Conservation (phyloP, 1,140 invertebrate species). For the Lasioglossum albipes region DNA sequence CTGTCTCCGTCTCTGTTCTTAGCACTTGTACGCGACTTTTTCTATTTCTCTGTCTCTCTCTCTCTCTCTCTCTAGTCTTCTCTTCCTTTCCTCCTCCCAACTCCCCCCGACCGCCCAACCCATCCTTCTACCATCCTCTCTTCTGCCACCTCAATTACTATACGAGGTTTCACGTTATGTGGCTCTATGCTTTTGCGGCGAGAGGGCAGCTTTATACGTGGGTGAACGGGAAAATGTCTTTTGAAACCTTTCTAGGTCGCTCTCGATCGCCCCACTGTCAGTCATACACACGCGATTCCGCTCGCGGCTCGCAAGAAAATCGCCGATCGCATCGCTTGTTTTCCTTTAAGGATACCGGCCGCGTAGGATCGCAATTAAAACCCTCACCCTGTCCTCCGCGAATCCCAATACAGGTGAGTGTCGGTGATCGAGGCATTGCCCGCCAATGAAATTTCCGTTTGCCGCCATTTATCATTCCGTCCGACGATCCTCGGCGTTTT, state of each 20-base stretch:
- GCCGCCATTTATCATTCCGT: too few species aligned
- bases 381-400: neutral
- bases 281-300: constrained; percentile 60
- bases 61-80: constrained; percentile 29
- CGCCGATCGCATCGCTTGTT: constrained; percentile 37
- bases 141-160: constrained; percentile 68
- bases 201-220: constrained; percentile 70
- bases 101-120: constrained; percentile 10
- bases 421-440: neutral
- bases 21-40: constrained; percentile 28
- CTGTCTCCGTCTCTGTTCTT: constrained; percentile 15
- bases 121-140: constrained; percentile 8
- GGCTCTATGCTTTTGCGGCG: constrained; percentile 59
- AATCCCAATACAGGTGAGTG: neutral
- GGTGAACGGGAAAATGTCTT: constrained; percentile 79
- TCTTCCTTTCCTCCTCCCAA: constrained; percentile 1
- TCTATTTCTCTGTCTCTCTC: constrained; percentile 33
- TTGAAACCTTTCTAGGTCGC: constrained; percentile 78
- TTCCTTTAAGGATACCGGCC: constrained; percentile 24
- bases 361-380: neutral
- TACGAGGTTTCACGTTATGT: constrained; percentile 68
- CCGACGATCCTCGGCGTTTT: neutral
- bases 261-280: constrained; percentile 71
- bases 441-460: neutral
- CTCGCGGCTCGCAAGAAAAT: constrained; percentile 56